phyloP scores from a whole-genome alignment of 2,113 vertebrate species.

The Alaudala cheleensis region DNA sequence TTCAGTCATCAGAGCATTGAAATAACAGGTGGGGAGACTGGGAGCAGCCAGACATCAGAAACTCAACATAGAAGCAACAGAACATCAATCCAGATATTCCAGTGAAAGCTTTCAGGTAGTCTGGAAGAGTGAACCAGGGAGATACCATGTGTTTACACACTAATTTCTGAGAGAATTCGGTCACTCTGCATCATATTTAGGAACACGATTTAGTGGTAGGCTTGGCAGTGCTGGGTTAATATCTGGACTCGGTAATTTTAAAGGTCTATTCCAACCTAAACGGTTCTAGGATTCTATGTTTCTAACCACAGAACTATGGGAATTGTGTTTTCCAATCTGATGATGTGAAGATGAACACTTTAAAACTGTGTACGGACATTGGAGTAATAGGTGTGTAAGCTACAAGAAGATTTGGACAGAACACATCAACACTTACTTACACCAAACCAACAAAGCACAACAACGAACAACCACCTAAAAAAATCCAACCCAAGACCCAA shows the following conservation, averaged over 20 bases:
- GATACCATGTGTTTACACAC: no score
- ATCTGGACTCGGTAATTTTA: not conserved
- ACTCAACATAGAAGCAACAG: not conserved
- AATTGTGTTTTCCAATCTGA: not conserved
- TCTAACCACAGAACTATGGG: not conserved
- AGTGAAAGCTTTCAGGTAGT: not conserved
- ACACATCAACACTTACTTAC: not conserved
- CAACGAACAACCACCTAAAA: not conserved
- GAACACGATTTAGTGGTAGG: not conserved
- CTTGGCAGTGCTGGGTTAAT: not conserved
- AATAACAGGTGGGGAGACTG: not conserved
- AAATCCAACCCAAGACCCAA: not conserved
- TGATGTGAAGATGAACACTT: not conserved
- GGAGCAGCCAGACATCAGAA: not conserved
- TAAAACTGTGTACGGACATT: not conserved
- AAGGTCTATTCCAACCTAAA: not conserved
- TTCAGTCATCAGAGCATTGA: not conserved
- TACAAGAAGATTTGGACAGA: not conserved
- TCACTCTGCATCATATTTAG: not conserved
- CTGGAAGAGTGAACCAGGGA: not conserved
- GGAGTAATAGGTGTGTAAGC: not conserved
- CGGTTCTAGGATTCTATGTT: not conserved
- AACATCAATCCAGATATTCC: not conserved
- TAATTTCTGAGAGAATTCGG: not conserved
- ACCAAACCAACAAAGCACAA: not conserved